Percentiles rank a stretch among this genome's conserved stretches.
Evolutionary conservation across 2,888 invertebrate species (phyloP).

Genomic region (Apomyelois bistriatella): DNA sequence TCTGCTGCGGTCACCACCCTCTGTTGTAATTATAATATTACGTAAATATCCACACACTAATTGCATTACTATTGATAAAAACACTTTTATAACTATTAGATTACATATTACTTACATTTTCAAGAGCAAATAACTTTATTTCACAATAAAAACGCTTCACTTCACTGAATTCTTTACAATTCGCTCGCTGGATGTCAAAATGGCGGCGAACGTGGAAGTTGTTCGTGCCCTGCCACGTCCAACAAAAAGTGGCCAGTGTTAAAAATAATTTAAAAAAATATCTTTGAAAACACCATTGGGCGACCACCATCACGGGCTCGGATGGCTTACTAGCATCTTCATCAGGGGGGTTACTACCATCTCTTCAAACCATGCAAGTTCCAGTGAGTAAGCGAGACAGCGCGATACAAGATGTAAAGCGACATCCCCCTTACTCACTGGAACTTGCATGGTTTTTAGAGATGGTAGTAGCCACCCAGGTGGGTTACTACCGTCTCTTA

Average conservation of each 20-base stretch:
- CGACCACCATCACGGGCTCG: no score
- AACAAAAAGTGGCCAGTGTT: constrained; percentile 75
- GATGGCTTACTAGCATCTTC: no score
- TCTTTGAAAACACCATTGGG: background rate
- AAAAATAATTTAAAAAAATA: constrained; percentile 21
- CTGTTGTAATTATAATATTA: constrained; percentile 37
- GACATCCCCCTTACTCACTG: no score
- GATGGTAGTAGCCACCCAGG: no score
- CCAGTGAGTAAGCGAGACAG: no score
- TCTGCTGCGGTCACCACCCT: constrained; percentile 78
- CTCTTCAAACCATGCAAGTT: no score
- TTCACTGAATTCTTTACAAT: constrained; percentile 84
- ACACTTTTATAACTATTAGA: constrained; percentile 11
- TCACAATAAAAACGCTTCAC: constrained; percentile 83
- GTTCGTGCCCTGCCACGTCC: constrained; percentile 90
- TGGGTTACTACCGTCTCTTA: no score
- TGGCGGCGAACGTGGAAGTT: constrained; percentile 89
- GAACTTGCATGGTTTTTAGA: no score
- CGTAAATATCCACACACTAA: constrained; percentile 22
- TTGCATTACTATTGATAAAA: constrained; percentile 2
- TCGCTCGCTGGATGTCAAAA: constrained; percentile 90
- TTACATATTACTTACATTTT: constrained; percentile 69
- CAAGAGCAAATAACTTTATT: constrained; percentile 73
- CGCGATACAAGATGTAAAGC: no score
- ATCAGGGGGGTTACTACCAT: no score